Evolutionary conservation across 2,888 invertebrate species (phyloP), one percentile per base, ranked within the genome.

Genomic region (Incurvaria masculella): DNA sequence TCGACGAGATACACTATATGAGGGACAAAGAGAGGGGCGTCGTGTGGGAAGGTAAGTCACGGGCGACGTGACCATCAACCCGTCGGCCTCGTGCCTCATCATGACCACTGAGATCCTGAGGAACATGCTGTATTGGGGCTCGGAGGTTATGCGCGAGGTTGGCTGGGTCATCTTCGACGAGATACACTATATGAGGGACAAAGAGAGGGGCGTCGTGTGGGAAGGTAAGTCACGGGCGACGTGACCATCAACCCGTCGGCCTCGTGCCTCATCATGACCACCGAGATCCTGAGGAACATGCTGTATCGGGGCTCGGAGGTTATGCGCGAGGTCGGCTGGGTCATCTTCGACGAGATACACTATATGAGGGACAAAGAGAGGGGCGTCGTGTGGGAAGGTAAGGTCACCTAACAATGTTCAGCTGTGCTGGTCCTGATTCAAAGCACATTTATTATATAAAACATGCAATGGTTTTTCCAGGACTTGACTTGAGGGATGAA

Each of bases 41-140:
- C 8, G 98, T 99, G 1, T 99, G 99, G 99, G 97, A 97, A 80
- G 79, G 79, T 79, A 63, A 55, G 33, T 99, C 56, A 99, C 99
- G 20, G 99, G 99, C 26, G 99, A 99, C 79, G 98, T 99, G 2
- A 99, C 99, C 0, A 97, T 99, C 47, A 99, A 99, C 78, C 98
- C 98, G 4, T 89, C 91, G 27, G 99, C 99, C 14, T 96, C 96
- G 47, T 95, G 97, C 69, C 84, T 99, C 33, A 97, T 99, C 55
- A 99, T 99, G 99, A 99, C 99, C 0, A 99, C 99, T n/a, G 99
- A 99, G 88, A 99, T 99, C 83, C 78, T 99, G 52, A 82, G 99
- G 53, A 97, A 96, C 61, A 99, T 99, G 99, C 78, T 99, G 49
- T 99, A 99, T 65, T 82, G 98, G 63, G 99, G 99, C 44, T 97